phyloP scores from a whole-genome alignment of 1,140 invertebrate genomes.

The Stenopsyche tienmushanensis region DNA sequence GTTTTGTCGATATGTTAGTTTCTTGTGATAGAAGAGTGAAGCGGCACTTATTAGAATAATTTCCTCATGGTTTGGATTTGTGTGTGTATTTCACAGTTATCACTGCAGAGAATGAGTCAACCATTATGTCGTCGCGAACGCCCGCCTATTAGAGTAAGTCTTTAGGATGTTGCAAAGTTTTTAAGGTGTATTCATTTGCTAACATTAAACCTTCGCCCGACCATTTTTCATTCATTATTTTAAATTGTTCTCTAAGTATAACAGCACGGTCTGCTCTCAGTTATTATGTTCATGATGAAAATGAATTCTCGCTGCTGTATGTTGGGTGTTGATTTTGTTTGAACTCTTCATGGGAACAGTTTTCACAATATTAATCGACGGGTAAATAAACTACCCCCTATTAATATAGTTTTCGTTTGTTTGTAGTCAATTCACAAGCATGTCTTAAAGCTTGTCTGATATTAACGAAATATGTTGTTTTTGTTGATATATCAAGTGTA shows the following conservation, averaged over 20 bases:
- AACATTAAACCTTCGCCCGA: conserved; percentile 4
- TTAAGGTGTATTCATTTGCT: conserved; percentile 16
- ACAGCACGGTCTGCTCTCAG: conserved; percentile 2
- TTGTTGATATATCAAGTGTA: too few relatives aligned
- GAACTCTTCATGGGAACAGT: neutral
- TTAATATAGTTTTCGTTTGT: conserved; percentile 24
- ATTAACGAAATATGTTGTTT: conserved; percentile 4
- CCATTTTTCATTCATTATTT: neutral
- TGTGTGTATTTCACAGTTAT: conserved; percentile 72
- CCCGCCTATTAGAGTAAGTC: conserved; percentile 89
- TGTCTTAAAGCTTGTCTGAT: conserved; percentile 11
- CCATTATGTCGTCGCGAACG: conserved; percentile 80
- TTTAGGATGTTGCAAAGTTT: conserved; percentile 39
- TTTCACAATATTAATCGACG: too few relatives aligned
- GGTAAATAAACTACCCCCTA: too few relatives aligned
- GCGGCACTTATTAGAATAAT: neutral
- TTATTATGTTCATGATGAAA: too few relatives aligned
- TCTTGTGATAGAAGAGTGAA: too few relatives aligned
- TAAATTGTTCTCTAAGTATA: neutral
- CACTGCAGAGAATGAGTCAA: conserved; percentile 85
- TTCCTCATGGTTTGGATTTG: conserved; percentile 31
- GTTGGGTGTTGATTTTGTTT: neutral
- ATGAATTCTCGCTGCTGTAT: neutral
- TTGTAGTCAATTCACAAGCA: conserved; percentile 35
- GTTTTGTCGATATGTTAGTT: too few relatives aligned